phyloP scores from a whole-genome alignment of 2,797 vertebrate species.

The Epinephelus malabaricus region DNA sequence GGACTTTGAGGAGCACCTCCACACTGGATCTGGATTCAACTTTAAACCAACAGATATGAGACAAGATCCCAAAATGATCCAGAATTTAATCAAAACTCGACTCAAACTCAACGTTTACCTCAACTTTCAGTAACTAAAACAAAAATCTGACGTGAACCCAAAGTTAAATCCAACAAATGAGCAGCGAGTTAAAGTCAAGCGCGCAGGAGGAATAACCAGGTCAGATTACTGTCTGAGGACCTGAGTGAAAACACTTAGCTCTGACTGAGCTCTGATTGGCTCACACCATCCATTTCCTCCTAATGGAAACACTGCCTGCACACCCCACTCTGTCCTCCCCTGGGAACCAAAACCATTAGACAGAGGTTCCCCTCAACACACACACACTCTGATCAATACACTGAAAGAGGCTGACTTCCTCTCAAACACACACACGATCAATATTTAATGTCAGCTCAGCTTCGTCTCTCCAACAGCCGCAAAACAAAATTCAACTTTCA shows the following conservation, averaged over 20 bases:
- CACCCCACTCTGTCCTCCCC: conserved; percentile 48
- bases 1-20: no score
- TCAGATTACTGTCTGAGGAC: conserved; percentile 58
- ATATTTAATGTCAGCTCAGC: conserved; percentile 50
- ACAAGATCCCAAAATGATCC: no score
- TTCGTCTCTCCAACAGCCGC: neutral
- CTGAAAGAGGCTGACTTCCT: conserved; percentile 51
- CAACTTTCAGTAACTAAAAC: no score
- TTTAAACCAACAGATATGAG: no score
- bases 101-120: no score
- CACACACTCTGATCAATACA: conserved; percentile 46
- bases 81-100: no score
- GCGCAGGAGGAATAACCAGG: conserved; percentile 28
- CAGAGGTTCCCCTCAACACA: conserved; percentile 16
- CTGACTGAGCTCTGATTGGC: conserved; percentile 44
- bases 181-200: neutral
- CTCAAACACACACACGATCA: conserved; percentile 33
- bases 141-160: no score
- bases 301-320: conserved; percentile 67
- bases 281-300: conserved; percentile 68
- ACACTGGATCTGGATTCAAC: no score
- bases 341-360: conserved; percentile 67
- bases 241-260: conserved; percentile 63
- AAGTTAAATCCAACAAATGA: no score
- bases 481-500: no score